phyloP scores from a whole-genome alignment of 2,113 vertebrate genomes.

The Hemiscyllium ocellatum region DNA sequence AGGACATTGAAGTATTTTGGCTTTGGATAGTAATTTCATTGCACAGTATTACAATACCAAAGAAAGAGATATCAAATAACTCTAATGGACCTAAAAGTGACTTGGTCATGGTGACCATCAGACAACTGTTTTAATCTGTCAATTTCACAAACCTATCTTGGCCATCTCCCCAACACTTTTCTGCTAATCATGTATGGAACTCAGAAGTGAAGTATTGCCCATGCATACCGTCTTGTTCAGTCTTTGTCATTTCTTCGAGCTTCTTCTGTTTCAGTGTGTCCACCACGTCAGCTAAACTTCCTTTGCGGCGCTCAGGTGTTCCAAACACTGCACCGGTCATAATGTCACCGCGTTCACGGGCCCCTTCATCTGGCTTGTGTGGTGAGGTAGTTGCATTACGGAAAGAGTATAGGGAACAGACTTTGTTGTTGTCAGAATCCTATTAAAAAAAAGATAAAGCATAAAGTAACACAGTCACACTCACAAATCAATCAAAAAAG shows the following conservation, averaged over 20 bases:
- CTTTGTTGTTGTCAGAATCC: constrained; percentile 98
- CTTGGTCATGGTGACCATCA: constrained; percentile 50
- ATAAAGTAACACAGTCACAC: neutral
- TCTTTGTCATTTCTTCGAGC: constrained; percentile 97
- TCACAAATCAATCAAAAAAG: neutral
- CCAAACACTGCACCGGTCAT: constrained; percentile 90
- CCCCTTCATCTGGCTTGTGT: constrained; percentile 95
- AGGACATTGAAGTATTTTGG: constrained; percentile 42
- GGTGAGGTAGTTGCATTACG: constrained; percentile 99
- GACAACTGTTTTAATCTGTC: constrained; percentile 50
- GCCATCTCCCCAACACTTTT: constrained; percentile 41
- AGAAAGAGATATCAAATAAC: constrained; percentile 47
- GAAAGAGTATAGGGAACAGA: constrained; percentile 98
- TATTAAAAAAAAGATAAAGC: constrained; percentile 59
- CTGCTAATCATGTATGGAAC: constrained; percentile 14
- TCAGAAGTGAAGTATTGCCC: neutral
- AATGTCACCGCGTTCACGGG: constrained; percentile 86
- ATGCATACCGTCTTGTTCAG: constrained; percentile 90
- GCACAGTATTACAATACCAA: constrained; percentile 45
- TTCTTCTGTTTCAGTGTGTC: constrained; percentile 98
- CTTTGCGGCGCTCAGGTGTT: constrained; percentile 96
- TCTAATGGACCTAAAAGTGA: constrained; percentile 49
- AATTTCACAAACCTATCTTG: constrained; percentile 42
- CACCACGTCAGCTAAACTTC: constrained; percentile 97
- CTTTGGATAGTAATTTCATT: constrained; percentile 43